These are phyloP conservation scores for Pipra filicauda DNA, from an alignment of 2,113 vertebrate species.

Conservation along the genomic window DNA sequence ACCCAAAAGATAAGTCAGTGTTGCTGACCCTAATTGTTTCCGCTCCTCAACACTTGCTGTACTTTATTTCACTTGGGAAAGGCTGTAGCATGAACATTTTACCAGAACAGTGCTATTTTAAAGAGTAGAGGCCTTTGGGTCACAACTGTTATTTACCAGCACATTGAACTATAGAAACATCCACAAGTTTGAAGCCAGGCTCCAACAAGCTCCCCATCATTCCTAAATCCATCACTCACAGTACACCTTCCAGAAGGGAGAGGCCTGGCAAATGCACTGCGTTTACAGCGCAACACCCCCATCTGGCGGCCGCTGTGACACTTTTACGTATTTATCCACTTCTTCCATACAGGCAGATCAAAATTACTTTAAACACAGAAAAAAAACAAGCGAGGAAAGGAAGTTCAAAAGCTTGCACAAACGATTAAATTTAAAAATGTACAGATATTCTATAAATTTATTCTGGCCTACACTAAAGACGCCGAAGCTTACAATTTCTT, in stretches of 20 bases:
- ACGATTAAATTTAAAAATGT: background rate
- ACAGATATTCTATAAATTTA: background rate
- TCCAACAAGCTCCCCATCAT: background rate
- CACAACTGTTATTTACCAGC: background rate
- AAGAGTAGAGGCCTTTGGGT: background rate
- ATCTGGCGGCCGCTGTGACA: background rate
- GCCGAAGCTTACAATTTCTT: background rate
- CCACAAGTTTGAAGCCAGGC: fast-evolving
- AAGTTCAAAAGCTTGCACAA: background rate
- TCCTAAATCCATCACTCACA: background rate
- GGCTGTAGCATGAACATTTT: background rate
- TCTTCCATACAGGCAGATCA: fast-evolving
- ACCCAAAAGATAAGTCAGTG: background rate
- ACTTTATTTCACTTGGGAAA: background rate
- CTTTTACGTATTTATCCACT: background rate
- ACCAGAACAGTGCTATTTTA: background rate
- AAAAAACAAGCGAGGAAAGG: background rate
- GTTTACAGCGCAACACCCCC: background rate
- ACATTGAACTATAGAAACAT: background rate
- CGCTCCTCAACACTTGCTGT: background rate
- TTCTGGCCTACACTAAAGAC: background rate
- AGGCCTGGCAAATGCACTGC: background rate
- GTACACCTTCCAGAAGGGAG: fast-evolving
- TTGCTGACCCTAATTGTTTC: background rate
- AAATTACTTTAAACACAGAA: background rate